phyloP scores from a whole-genome alignment of 2,888 invertebrate species.

The Chaetoderma sp. region DNA sequence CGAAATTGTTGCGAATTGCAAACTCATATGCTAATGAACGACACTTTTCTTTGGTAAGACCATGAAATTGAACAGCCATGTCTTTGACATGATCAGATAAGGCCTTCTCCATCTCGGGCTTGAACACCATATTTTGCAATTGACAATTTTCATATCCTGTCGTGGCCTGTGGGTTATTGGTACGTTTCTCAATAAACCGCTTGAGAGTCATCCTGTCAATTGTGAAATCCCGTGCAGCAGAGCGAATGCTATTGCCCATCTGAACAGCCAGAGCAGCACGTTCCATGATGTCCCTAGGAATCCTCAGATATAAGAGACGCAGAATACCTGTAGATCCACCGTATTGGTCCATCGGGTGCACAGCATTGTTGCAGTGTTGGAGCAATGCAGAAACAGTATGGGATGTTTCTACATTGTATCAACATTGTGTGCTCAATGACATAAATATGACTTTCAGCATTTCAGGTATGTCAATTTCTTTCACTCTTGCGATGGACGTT shows the following conservation, averaged over 20 bases:
- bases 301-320: no score
- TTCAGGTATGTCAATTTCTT: background rate
- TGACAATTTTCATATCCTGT: background rate
- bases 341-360: no score
- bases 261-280: no score
- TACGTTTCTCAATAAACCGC: background rate
- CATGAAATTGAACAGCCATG: background rate
- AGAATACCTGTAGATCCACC: no score
- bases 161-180: background rate
- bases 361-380: no score
- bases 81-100: background rate
- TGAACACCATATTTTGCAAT: background rate
- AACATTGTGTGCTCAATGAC: no score
- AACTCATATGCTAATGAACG: background rate
- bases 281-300: no score
- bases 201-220: background rate
- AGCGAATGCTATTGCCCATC: background rate
- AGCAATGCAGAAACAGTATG: no score
- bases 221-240: background rate
- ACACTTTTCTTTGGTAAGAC: constrained; percentile 3
- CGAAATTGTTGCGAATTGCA: background rate
- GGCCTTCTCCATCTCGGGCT: background rate
- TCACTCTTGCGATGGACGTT: no score
- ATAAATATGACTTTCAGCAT: background rate
- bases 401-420: no score